These are phyloP conservation scores for Lepisosteus oculatus DNA, from an alignment of 2,113 vertebrate genomes.

Conservation along the genomic window DNA sequence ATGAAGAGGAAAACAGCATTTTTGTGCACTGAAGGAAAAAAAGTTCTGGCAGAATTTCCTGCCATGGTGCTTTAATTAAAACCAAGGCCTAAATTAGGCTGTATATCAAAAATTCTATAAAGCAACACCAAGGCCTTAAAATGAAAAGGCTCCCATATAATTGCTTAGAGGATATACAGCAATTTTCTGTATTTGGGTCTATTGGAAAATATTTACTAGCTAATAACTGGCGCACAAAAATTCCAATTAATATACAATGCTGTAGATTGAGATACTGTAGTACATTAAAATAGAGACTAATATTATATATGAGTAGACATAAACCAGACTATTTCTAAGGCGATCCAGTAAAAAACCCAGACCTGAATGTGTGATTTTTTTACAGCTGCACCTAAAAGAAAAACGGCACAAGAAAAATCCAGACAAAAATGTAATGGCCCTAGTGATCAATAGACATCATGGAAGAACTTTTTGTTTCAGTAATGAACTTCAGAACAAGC, in stretches of 20 bases:
- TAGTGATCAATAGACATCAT: too few relatives aligned
- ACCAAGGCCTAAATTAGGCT: neutral
- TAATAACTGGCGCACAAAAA: neutral
- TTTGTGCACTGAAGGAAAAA: neutral
- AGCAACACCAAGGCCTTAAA: constrained; percentile 4
- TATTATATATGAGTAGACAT: neutral
- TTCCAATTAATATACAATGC: neutral
- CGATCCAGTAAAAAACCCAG: neutral
- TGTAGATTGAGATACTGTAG: neutral
- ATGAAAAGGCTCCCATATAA: neutral
- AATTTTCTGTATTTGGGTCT: neutral
- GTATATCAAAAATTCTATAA: neutral
- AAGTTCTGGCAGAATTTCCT: constrained; percentile 1
- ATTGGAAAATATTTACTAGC: neutral
- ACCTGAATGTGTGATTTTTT: neutral
- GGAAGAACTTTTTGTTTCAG: too few relatives aligned
- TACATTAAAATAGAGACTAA: neutral
- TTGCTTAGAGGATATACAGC: neutral
- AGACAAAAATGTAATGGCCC: too few relatives aligned
- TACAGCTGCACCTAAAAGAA: too few relatives aligned
- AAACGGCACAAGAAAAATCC: too few relatives aligned
- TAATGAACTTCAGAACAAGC: too few relatives aligned
- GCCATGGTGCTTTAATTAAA: constrained; percentile 12
- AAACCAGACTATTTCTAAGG: constrained; percentile 8
- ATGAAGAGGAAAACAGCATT: neutral